phyloP scores from a whole-genome alignment of 1,140 invertebrate species.

The Ips typographus region DNA sequence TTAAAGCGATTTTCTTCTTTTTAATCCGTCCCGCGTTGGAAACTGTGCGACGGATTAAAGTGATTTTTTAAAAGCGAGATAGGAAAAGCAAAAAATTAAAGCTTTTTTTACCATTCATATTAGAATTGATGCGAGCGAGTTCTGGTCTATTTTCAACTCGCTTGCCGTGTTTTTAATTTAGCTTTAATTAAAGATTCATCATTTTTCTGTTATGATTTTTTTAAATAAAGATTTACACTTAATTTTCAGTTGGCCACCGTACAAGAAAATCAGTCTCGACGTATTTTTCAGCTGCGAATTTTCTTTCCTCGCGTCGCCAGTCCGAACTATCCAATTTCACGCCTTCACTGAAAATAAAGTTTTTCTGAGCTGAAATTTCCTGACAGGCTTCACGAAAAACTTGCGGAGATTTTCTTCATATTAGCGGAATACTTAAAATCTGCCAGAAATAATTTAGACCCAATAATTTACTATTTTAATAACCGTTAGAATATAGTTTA shows the following conservation, averaged over 20 bases:
- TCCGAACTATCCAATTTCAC: slow-evolving; percentile 32
- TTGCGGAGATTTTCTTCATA: slow-evolving; percentile 22
- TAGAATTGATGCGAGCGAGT: slow-evolving; percentile 8
- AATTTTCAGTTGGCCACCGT: not conserved
- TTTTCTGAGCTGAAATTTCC: slow-evolving; percentile 19
- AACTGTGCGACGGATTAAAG: slow-evolving; percentile 1
- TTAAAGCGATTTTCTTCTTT: not conserved
- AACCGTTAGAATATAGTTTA: too few relatives aligned
- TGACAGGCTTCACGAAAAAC: slow-evolving; percentile 21
- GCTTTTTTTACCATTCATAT: slow-evolving; percentile 12
- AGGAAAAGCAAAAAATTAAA: slow-evolving; percentile 6
- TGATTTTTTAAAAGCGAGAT: slow-evolving; percentile 2
- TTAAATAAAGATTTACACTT: not conserved
- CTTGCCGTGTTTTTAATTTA: not conserved
- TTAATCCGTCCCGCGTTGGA: not conserved
- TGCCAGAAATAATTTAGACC: not conserved
- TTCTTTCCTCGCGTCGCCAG: not conserved
- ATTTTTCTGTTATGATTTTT: not conserved
- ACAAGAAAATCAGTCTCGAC: slow-evolving; percentile 13
- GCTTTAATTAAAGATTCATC: slow-evolving; percentile 8
- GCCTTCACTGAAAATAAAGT: slow-evolving; percentile 28
- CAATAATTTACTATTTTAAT: too few relatives aligned
- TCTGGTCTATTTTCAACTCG: not conserved
- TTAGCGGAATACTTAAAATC: slow-evolving; percentile 15
- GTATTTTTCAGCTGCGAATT: slow-evolving; percentile 20